A percentile compares a stretch with the other conserved stretches of the same genome.
Evolutionary conservation across 2,888 invertebrate genomes (phyloP).

Genomic region (Ennomos erosarius): DNA sequence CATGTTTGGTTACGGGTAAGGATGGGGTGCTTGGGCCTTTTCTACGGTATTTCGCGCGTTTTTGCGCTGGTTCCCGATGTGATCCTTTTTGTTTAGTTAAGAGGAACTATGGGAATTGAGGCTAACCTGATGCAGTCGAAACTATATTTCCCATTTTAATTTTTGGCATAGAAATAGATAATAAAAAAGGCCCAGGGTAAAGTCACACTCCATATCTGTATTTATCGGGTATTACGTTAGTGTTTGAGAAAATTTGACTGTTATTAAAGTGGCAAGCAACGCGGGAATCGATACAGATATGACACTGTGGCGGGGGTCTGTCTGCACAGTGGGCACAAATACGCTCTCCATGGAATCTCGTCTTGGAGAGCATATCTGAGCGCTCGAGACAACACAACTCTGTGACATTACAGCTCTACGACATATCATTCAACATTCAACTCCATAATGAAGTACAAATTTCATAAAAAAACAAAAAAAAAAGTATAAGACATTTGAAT

Average conservation of each 20-base stretch:
- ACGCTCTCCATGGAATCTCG: conserved; percentile 54
- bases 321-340: conserved; percentile 58
- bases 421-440: conserved; percentile 1
- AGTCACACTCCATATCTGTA: conserved; percentile 82
- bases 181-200: conserved; percentile 66
- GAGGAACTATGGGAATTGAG: not conserved
- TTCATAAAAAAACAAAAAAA: not conserved
- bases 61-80: not conserved
- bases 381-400: conserved; percentile 21
- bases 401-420: conserved; percentile 1
- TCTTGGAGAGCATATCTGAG: conserved; percentile 62
- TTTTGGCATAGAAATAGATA: conserved; percentile 9
- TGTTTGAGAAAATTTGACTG: conserved; percentile 77
- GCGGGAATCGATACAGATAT: conserved; percentile 76
- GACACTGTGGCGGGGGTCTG: conserved; percentile 72
- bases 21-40: conserved; percentile 47
- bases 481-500: not conserved
- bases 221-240: conserved; percentile 51
- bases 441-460: not conserved
- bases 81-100: not conserved
- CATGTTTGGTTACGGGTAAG: conserved; percentile 4
- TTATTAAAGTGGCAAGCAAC: conserved; percentile 61
- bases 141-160: not conserved
- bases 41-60: conserved; percentile 41
- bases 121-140: not conserved